Conservation (phyloP, 2,113 vertebrate genomes). For the Ctenomys sociabilis region DNA sequence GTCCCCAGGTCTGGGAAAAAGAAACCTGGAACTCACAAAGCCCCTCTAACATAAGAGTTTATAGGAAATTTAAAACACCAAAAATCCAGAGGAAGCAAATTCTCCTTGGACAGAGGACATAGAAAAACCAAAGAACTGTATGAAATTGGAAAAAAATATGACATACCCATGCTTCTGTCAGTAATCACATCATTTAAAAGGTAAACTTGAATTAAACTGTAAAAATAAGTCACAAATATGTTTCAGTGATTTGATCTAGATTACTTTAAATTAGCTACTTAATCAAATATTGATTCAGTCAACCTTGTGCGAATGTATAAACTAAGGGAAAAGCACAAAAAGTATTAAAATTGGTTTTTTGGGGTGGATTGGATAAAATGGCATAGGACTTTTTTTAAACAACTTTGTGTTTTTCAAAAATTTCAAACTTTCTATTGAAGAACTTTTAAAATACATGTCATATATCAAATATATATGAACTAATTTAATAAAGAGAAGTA, state of each 20-base stretch:
- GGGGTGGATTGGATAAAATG: background rate
- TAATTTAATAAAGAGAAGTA: background rate
- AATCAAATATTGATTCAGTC: slow-evolving; percentile 1
- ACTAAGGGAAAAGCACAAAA: background rate
- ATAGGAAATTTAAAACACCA: background rate
- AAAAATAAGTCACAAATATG: background rate
- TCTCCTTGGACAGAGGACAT: background rate
- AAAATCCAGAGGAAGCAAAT: background rate
- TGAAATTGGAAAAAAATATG: background rate
- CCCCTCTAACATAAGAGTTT: background rate
- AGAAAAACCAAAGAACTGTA: background rate
- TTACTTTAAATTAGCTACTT: background rate
- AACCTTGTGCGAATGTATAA: background rate
- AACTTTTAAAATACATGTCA: background rate
- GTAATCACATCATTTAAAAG: background rate
- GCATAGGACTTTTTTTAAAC: background rate
- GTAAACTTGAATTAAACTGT: background rate
- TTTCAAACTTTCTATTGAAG: background rate
- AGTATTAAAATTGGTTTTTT: background rate
- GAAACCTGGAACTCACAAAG: background rate
- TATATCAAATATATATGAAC: background rate
- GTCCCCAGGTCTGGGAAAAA: background rate
- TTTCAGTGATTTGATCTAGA: background rate
- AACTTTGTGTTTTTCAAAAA: background rate
- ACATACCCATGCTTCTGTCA: background rate